Evolutionary conservation across 2,888 invertebrate species (phyloP), one percentile per base, ranked within the genome.

Genomic region (Papilio gigon): DNA sequence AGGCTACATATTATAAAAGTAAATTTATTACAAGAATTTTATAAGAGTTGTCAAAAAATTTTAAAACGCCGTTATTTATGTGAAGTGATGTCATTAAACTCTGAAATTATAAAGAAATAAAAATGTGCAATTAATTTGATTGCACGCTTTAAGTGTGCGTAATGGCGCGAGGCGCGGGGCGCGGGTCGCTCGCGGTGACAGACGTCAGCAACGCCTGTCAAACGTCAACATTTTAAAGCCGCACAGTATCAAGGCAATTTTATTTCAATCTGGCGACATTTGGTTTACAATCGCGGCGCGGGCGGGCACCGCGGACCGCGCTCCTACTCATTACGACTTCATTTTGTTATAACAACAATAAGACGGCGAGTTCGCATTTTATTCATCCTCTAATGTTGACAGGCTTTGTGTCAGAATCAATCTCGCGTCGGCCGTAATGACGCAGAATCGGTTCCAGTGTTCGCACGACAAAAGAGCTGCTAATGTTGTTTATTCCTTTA

Each of bases 331-430:
- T 90, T 91, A 90, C 82, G 86, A 81, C 90, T 91, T 90, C 86
- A 90, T 90, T 90, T 90, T 89, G 84, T 87, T 88, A 82, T 87
- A 86, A 88, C 88, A 89, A 91, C 89, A 90, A 91, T 88, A 80
- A 80, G 78, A 77, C 78, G 75, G 78, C 75, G 73, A 73, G 70
- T 76, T 75, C 75, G 74, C 76, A 74, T 78, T 87, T 85, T 84
- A 87, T 87, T 87, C 86, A 80, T 80, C 80, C 79, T 77, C 79
- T 74, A 80, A 81, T 78, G 82, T 84, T 87, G 90, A 89, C 90
- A 84, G 85, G 81, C 81, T 85, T 89, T 90, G 90, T 90, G 77
- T 77, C 75, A 77, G 87, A 88, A 89, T 91, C 90, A 89, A 90
- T 89, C 88, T 88, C 83, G 82, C 80, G 81, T 84, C 81, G 71